phyloP scores from a whole-genome alignment of 2,888 invertebrate genomes.

The Melieria omissa region DNA sequence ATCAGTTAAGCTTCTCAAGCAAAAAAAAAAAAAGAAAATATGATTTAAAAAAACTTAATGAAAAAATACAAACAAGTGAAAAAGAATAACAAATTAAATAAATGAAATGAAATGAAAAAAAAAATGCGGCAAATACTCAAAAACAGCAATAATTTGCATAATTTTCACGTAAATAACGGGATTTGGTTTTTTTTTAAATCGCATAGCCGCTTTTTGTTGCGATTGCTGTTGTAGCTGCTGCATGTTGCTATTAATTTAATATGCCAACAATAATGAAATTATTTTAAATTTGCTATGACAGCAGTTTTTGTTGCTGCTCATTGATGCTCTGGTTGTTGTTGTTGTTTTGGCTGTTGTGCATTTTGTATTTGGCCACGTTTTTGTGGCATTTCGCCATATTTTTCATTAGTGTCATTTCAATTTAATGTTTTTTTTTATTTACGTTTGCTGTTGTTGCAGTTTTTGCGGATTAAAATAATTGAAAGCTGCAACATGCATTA shows the following conservation, averaged over 20 bases:
- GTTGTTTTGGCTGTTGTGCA: conserved; percentile 11
- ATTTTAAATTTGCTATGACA: conserved; percentile 42
- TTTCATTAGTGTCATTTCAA: conserved; percentile 29
- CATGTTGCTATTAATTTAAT: conserved; percentile 39
- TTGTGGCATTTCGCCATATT: conserved; percentile 28
- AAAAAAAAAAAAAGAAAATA: conserved; percentile 22
- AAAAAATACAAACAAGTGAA: conserved; percentile 20
- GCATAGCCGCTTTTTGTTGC: no score
- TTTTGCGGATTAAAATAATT: conserved; percentile 15
- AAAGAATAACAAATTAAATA: conserved; percentile 19
- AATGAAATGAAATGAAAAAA: not conserved
- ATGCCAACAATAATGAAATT: conserved; percentile 36
- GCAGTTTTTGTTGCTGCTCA: conserved; percentile 11
- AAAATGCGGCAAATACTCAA: not conserved
- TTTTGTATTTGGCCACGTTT: conserved; percentile 26
- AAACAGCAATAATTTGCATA: conserved; percentile 37
- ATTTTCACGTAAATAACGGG: conserved; percentile 38
- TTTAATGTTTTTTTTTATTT: not conserved
- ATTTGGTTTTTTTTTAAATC: conserved; percentile 18
- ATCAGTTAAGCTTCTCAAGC: conserved; percentile 39
- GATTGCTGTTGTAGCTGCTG: not conserved
- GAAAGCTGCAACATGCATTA: not conserved
- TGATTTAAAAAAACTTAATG: conserved; percentile 45
- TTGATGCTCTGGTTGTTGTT: conserved; percentile 9
- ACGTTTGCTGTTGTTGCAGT: no score